A percentile compares a stretch with the other conserved stretches of the same genome.
phyloP scores from a whole-genome alignment of 2,797 vertebrate genomes.

The Periparus ater region DNA sequence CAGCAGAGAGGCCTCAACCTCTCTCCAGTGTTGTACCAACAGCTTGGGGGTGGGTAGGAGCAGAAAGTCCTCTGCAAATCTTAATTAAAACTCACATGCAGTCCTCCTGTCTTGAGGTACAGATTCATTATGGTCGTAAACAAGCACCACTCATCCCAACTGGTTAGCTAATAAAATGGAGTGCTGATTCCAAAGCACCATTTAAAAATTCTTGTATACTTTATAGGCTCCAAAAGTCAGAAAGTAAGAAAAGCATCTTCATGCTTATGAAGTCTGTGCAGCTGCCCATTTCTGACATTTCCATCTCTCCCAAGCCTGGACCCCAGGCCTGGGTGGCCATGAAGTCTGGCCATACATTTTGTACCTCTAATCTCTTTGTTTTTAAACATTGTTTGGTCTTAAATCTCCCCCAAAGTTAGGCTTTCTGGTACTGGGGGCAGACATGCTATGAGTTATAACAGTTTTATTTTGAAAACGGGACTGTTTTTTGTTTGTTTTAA shows the following conservation, averaged over 20 bases:
- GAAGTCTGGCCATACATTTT: background rate
- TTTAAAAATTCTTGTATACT: background rate
- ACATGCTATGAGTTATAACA: background rate
- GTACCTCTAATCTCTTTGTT: background rate
- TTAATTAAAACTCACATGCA: background rate
- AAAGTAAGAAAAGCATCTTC: background rate
- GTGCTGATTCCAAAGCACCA: background rate
- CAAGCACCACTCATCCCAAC: background rate
- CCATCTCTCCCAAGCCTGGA: background rate
- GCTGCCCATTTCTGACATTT: background rate
- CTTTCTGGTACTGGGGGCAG: background rate
- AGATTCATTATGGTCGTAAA: background rate
- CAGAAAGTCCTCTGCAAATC: background rate
- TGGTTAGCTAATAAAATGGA: background rate
- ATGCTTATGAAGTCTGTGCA: background rate
- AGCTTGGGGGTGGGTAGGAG: background rate
- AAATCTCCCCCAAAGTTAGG: background rate
- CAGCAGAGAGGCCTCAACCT: rapidly evolving
- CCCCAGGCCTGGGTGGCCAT: rapidly evolving
- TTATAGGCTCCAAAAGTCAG: background rate
- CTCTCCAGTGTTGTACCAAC: rapidly evolving
- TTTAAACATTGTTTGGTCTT: background rate
- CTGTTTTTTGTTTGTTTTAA: background rate
- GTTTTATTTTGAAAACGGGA: background rate
- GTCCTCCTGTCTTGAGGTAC: background rate